A percentile compares a stretch with the other conserved stretches of the same genome.
These are phyloP conservation scores for Heliangelus exortis DNA, from an alignment of 2,797 vertebrate genomes.

Conservation along the genomic window DNA sequence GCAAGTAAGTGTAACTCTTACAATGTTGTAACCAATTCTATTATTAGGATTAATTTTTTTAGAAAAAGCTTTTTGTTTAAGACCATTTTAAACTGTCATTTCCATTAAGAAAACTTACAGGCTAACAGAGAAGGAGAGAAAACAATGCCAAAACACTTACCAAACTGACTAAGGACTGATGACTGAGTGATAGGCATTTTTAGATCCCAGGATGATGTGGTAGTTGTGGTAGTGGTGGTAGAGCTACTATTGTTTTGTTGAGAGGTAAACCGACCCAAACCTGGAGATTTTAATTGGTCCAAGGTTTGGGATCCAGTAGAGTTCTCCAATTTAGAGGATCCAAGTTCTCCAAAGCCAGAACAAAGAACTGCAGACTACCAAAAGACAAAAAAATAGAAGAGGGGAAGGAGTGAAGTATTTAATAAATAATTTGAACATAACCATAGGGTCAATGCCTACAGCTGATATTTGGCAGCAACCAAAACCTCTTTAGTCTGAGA, in stretches of 20 bases:
- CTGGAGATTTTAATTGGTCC: slow-evolving; percentile 90
- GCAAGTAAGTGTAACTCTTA: neutral
- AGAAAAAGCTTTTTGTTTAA: neutral
- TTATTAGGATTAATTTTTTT: neutral
- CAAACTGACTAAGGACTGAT: slow-evolving; percentile 89
- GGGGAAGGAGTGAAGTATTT: neutral
- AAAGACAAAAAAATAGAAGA: neutral
- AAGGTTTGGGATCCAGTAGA: slow-evolving; percentile 89
- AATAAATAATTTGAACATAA: neutral
- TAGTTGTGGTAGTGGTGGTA: slow-evolving; percentile 67
- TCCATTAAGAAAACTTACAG: neutral
- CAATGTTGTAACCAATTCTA: neutral
- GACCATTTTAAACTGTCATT: neutral
- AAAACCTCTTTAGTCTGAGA: neutral
- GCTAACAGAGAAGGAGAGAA: neutral
- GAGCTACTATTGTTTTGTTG: slow-evolving; percentile 68
- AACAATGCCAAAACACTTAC: slow-evolving; percentile 64
- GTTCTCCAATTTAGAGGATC: slow-evolving; percentile 86
- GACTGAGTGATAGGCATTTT: slow-evolving; percentile 84
- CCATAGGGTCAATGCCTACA: neutral
- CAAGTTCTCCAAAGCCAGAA: slow-evolving; percentile 91
- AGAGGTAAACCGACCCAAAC: slow-evolving; percentile 87
- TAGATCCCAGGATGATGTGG: slow-evolving; percentile 88
- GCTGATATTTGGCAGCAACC: neutral
- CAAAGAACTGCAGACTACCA: slow-evolving; percentile 90